Evolutionary conservation across 2,888 invertebrate genomes (phyloP).

Genomic region (Phaonia tiefii): DNA sequence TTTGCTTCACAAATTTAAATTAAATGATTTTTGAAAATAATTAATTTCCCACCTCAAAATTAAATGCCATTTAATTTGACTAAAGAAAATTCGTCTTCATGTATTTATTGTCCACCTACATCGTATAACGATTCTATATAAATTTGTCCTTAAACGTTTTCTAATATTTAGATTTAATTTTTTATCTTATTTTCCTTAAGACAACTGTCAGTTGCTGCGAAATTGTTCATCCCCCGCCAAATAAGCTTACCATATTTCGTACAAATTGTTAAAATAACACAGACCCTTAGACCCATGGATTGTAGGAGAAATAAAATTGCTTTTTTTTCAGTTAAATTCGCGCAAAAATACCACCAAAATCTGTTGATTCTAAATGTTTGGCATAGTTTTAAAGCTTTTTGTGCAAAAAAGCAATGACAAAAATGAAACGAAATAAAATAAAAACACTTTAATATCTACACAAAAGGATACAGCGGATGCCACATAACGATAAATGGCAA

Average conservation of each 20-base stretch:
- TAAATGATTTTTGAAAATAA: too few relatives aligned
- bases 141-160: too few relatives aligned
- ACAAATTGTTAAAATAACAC: not conserved
- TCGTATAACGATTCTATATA: too few relatives aligned
- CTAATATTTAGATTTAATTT: too few relatives aligned
- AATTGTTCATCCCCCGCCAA: too few relatives aligned
- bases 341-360: constrained; percentile 35
- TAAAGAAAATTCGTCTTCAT: too few relatives aligned
- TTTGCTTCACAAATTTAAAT: too few relatives aligned
- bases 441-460: not conserved
- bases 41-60: too few relatives aligned
- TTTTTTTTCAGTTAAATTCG: not conserved
- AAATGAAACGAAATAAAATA: constrained; percentile 34
- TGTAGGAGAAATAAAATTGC: not conserved
- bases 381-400: constrained; percentile 44
- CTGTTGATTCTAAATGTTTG: constrained; percentile 50
- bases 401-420: not conserved
- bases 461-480: not conserved
- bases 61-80: too few relatives aligned
- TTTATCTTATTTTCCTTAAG: too few relatives aligned
- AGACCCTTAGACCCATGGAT: not conserved
- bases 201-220: too few relatives aligned
- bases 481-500: constrained; percentile 44
- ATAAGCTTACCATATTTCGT: not conserved
- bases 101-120: too few relatives aligned